Conservation (phyloP, 2,113 vertebrate species). For the Phylloscopus whistleri region DNA sequence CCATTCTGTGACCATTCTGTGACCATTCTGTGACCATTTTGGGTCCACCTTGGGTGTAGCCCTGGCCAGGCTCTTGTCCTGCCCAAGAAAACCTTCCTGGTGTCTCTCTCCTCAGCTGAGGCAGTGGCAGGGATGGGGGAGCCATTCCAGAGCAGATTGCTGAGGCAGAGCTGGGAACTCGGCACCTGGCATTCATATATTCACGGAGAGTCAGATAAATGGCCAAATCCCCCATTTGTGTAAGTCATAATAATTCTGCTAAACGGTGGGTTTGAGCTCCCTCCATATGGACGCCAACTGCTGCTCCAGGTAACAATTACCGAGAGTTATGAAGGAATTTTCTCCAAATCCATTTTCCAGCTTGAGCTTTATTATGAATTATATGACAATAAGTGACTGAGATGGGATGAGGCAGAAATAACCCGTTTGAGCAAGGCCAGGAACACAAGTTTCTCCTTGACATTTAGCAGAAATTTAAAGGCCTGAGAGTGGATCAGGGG, state of each 20-base stretch:
- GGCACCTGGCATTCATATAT: background rate
- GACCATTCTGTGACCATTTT: too few relatives aligned
- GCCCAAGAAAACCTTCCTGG: background rate
- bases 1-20: too few relatives aligned
- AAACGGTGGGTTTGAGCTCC: background rate
- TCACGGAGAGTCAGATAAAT: background rate
- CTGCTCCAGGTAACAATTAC: conserved; percentile 9
- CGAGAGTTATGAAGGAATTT: background rate
- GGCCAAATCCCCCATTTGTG: background rate
- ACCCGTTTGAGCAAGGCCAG: background rate
- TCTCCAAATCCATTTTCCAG: background rate
- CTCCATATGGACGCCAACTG: background rate
- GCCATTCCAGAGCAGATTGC: background rate
- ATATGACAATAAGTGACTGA: background rate
- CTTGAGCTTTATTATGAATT: conserved; percentile 3
- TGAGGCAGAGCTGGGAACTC: background rate
- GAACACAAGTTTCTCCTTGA: background rate
- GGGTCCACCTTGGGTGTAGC: too few relatives aligned
- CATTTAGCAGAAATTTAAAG: background rate
- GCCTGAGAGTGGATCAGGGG: background rate
- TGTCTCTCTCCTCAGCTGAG: too few relatives aligned
- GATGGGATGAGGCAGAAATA: background rate
- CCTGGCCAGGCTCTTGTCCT: background rate
- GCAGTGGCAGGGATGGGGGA: too few relatives aligned
- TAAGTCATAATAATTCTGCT: background rate